These are phyloP conservation scores for Todiramphus chloris DNA, from an alignment of 2,113 vertebrate genomes.

Conservation along the genomic window DNA sequence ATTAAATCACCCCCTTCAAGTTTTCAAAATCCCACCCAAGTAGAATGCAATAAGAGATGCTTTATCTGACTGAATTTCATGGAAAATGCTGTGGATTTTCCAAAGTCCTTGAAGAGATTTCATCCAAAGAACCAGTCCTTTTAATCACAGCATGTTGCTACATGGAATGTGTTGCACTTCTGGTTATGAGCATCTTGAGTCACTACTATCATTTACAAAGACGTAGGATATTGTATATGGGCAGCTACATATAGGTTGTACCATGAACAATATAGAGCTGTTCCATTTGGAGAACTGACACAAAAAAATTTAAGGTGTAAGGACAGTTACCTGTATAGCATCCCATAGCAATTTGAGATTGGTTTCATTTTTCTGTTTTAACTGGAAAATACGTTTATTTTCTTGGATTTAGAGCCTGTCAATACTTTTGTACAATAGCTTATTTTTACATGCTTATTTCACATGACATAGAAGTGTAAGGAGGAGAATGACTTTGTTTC, in stretches of 20 bases:
- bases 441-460: background rate
- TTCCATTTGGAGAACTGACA: background rate
- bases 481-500: background rate
- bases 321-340: background rate
- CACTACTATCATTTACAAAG: background rate
- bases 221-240: background rate
- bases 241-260: background rate
- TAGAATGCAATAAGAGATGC: background rate
- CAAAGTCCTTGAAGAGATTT: background rate
- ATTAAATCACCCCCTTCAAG: background rate
- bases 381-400: background rate
- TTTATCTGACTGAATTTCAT: background rate
- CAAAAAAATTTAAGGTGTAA: background rate
- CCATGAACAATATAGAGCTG: background rate
- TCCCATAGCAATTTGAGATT: background rate
- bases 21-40: background rate
- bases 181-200: background rate
- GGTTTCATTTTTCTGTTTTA: background rate
- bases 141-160: background rate
- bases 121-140: background rate
- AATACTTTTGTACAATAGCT: background rate
- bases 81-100: background rate
- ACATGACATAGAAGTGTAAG: background rate
- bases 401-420: background rate
- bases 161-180: background rate